phyloP scores from a whole-genome alignment of 2,113 vertebrate genomes.

The Prinia subflava region DNA sequence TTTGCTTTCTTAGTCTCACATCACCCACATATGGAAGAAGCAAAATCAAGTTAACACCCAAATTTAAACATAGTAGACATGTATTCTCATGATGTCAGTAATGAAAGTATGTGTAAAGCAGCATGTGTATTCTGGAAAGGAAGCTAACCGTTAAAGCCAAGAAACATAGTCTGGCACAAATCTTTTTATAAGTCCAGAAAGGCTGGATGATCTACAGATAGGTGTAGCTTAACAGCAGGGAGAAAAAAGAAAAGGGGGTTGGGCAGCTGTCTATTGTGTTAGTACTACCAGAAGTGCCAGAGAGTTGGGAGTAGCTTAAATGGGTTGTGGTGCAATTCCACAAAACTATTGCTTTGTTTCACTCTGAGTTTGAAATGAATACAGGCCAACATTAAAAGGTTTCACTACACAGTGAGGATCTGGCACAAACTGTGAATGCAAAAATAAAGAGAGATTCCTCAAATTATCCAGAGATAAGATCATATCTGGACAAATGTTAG shows the following conservation, averaged over 20 bases:
- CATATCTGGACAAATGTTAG: conserved; percentile 35
- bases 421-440: neutral
- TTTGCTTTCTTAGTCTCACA: conserved; percentile 71
- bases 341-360: neutral
- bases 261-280: neutral
- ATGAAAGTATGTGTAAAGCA: conserved; percentile 73
- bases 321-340: neutral
- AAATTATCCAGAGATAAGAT: conserved; percentile 45
- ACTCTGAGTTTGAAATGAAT: neutral
- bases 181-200: conserved; percentile 70
- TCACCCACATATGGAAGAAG: conserved; percentile 66
- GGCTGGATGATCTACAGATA: conserved; percentile 67
- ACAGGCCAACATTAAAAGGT: neutral
- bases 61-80: conserved; percentile 69
- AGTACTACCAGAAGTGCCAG: conserved; percentile 1
- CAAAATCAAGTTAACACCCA: conserved; percentile 65
- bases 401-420: neutral
- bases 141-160: conserved; percentile 72
- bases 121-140: conserved; percentile 74
- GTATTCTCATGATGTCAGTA: conserved; percentile 79
- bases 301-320: conserved; percentile 19
- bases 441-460: neutral
- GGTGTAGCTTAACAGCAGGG: conserved; percentile 55
- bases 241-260: neutral
- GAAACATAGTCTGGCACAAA: conserved; percentile 76